Evolutionary conservation across 35 echinoderm and acorn worm species (phyloP).

Genomic region (Ophioderma brevispina): DNA sequence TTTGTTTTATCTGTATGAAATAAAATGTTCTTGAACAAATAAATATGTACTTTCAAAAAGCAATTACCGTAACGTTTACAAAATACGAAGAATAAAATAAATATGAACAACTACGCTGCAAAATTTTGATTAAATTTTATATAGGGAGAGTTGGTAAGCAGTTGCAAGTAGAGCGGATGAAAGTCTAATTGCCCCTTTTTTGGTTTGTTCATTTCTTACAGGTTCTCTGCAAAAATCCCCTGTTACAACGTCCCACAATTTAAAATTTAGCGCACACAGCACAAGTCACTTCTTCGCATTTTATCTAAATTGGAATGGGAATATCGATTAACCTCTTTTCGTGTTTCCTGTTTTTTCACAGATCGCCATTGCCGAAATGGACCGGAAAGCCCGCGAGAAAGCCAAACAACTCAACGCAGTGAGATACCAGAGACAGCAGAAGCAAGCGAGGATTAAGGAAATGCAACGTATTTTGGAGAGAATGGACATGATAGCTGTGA

Average conservation of each 20-base stretch:
- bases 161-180: background rate
- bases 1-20: too few species aligned
- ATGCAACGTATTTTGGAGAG: conserved; percentile 42
- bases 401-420: conserved; percentile 81
- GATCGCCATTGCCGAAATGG: conserved; percentile 79
- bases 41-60: too few species aligned
- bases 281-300: background rate
- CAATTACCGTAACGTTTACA: too few species aligned
- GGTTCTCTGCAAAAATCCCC: too few species aligned
- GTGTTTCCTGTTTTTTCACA: conserved; percentile 9
- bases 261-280: background rate
- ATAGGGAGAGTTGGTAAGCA: too few species aligned
- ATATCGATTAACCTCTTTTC: background rate
- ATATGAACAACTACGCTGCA: too few species aligned
- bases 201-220: background rate
- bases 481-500: conserved; percentile 43
- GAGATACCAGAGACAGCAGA: conserved; percentile 57
- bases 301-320: background rate
- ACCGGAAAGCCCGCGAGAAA: conserved; percentile 92
- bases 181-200: background rate
- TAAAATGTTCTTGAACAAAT: too few species aligned
- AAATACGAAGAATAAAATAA: too few species aligned
- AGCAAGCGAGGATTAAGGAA: conserved; percentile 61
- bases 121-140: too few species aligned
- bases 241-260: too few species aligned